These are phyloP conservation scores for Eupithecia centaureata DNA, from an alignment of 2,888 invertebrate species.

Conservation along the genomic window DNA sequence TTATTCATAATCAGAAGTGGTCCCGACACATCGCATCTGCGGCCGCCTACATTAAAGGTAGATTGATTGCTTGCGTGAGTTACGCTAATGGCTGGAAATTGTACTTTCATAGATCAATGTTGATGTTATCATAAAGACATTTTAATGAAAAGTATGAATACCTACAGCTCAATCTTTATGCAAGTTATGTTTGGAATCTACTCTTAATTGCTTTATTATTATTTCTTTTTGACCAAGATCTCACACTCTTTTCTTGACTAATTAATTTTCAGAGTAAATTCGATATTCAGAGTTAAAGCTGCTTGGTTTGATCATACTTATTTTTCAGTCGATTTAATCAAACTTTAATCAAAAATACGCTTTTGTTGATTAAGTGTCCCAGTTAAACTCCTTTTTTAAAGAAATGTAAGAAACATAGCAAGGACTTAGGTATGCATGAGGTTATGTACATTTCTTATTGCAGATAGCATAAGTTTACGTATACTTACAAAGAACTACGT, in stretches of 20 bases:
- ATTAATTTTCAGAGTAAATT: not conserved
- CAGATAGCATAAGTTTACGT: constrained; percentile 18
- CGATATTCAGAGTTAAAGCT: not conserved
- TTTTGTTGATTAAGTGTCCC: not conserved
- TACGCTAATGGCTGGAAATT: constrained; percentile 40
- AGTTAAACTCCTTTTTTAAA: not conserved
- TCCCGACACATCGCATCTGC: constrained; percentile 35
- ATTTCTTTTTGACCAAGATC: not conserved
- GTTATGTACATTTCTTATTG: constrained; percentile 17
- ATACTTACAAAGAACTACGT: constrained; percentile 30
- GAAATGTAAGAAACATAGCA: constrained; percentile 4
- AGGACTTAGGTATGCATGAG: not conserved
- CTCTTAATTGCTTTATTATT: not conserved
- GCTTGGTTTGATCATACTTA: not conserved
- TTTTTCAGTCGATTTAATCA: not conserved
- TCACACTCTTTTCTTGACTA: not conserved
- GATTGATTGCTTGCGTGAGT: constrained; percentile 44
- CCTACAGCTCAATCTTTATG: not conserved
- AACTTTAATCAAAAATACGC: not conserved
- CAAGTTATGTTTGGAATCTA: not conserved
- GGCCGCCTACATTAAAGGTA: constrained; percentile 38
- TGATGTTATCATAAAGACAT: constrained; percentile 36
- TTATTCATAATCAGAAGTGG: constrained; percentile 35
- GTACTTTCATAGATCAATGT: constrained; percentile 36
- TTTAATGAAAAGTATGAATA: constrained; percentile 22